These are phyloP conservation scores for Epistrophe grossulariae DNA, from an alignment of 2,888 invertebrate species.

Conservation along the genomic window DNA sequence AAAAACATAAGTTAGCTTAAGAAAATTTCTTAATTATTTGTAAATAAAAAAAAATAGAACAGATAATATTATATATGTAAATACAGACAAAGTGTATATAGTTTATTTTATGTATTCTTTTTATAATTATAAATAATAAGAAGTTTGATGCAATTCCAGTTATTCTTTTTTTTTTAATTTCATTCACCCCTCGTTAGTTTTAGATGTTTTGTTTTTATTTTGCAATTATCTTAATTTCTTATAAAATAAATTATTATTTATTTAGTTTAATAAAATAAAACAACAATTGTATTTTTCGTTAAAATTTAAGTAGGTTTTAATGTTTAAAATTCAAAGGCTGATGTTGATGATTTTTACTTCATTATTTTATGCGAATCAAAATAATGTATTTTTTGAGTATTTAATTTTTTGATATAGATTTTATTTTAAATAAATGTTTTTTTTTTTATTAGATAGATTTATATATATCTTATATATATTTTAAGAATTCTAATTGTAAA, in stretches of 20 bases:
- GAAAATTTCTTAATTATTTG: slow-evolving; percentile 76
- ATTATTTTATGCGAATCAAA: slow-evolving; percentile 52
- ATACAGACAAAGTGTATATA: slow-evolving; percentile 67
- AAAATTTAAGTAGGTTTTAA: slow-evolving; percentile 48
- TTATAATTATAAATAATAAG: slow-evolving; percentile 11
- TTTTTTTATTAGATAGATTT: slow-evolving; percentile 27
- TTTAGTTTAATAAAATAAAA: slow-evolving; percentile 61
- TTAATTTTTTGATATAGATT: slow-evolving; percentile 46
- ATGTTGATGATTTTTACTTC: slow-evolving; percentile 67
- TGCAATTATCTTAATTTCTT: slow-evolving; percentile 64
- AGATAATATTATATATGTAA: slow-evolving; percentile 51
- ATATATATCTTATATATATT: background rate
- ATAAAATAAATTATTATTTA: slow-evolving; percentile 70
- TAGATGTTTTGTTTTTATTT: slow-evolving; percentile 38
- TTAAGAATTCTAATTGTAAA: slow-evolving; percentile 59
- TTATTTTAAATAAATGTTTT: slow-evolving; percentile 31
- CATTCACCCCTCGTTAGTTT: slow-evolving; percentile 41
- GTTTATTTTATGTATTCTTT: slow-evolving; percentile 27
- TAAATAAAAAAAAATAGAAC: slow-evolving; percentile 44
- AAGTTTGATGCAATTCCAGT: slow-evolving; percentile 62
- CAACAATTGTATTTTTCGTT: slow-evolving; percentile 24
- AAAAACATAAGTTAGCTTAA: slow-evolving; percentile 49
- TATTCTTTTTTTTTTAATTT: slow-evolving; percentile 13
- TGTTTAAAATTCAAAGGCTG: slow-evolving; percentile 73
- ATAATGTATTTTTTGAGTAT: slow-evolving; percentile 55